phyloP scores from a whole-genome alignment of 2,888 invertebrate genomes.

The Cetonia aurata region DNA sequence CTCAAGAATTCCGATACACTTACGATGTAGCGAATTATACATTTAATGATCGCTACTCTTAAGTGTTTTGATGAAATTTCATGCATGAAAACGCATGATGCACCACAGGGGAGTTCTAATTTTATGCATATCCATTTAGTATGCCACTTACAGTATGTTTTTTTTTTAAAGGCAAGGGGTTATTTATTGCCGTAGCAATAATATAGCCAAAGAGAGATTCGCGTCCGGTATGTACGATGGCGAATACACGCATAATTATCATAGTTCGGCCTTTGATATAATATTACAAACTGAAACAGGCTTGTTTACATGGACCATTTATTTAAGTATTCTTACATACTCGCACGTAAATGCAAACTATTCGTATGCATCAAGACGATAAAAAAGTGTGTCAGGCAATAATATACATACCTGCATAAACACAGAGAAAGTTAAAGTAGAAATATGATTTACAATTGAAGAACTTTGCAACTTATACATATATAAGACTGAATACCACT shows the following conservation, averaged over 20 bases:
- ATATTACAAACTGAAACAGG: conserved; percentile 33
- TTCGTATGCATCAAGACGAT: conserved; percentile 8
- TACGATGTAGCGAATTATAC: conserved; percentile 16
- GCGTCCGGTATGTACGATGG: conserved; percentile 16
- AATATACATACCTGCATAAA: conserved; percentile 27
- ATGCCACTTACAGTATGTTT: conserved; percentile 22
- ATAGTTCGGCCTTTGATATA: conserved; percentile 28
- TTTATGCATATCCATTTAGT: conserved; percentile 37
- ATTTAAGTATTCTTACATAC: conserved; percentile 8
- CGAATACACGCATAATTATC: conserved; percentile 25
- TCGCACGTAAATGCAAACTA: background rate
- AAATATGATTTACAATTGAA: no score
- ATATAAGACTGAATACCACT: no score
- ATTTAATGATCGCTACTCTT: conserved; percentile 16
- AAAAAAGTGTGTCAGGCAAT: conserved; percentile 31
- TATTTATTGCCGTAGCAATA: conserved; percentile 26
- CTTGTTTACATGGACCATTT: conserved; percentile 33
- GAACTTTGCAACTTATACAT: no score
- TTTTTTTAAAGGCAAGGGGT: conserved; percentile 24
- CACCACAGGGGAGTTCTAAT: conserved; percentile 36
- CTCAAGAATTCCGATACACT: conserved; percentile 24
- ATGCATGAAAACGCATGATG: conserved; percentile 36
- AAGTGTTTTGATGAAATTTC: conserved; percentile 40
- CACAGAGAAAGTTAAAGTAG: conserved; percentile 24
- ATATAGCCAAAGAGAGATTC: conserved; percentile 20